phyloP scores from a whole-genome alignment of 2,888 invertebrate species.

The Cheilosia urbana region DNA sequence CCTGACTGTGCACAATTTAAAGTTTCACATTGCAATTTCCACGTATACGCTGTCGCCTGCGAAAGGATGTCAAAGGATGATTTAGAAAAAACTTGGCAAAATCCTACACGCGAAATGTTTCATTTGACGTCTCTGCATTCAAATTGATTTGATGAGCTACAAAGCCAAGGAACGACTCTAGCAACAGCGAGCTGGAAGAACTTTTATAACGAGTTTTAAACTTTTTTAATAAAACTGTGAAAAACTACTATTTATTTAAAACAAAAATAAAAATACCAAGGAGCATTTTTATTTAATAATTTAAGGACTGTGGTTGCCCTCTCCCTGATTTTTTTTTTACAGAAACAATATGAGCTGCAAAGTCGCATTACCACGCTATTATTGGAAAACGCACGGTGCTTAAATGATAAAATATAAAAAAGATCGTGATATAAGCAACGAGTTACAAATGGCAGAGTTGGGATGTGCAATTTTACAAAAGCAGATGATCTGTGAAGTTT shows the following conservation, averaged over 20 bases:
- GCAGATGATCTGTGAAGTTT: conserved; percentile 14
- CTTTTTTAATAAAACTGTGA: conserved; percentile 8
- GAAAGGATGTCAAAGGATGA: not conserved
- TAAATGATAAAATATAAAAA: not conserved
- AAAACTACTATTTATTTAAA: not conserved
- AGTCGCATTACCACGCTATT: too few species aligned
- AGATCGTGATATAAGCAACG: conserved; percentile 31
- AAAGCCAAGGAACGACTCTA: not conserved
- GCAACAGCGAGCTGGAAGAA: not conserved
- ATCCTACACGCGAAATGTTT: not conserved
- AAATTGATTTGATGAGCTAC: not conserved
- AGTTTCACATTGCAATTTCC: conserved; percentile 19
- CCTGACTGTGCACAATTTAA: conserved; percentile 6
- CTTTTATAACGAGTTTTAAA: conserved; percentile 1
- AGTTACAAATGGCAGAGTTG: not conserved
- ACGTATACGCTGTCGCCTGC: not conserved
- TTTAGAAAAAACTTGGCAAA: conserved; percentile 6
- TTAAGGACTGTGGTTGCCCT: too few species aligned
- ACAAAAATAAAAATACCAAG: not conserved
- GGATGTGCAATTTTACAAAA: not conserved
- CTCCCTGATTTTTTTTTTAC: too few species aligned
- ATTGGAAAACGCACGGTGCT: too few species aligned
- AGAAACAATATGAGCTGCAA: too few species aligned
- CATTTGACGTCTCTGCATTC: not conserved
- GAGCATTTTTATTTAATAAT: not conserved